Conservation (phyloP, 2,888 invertebrate genomes). For the Lissocephala sabroskyi region DNA sequence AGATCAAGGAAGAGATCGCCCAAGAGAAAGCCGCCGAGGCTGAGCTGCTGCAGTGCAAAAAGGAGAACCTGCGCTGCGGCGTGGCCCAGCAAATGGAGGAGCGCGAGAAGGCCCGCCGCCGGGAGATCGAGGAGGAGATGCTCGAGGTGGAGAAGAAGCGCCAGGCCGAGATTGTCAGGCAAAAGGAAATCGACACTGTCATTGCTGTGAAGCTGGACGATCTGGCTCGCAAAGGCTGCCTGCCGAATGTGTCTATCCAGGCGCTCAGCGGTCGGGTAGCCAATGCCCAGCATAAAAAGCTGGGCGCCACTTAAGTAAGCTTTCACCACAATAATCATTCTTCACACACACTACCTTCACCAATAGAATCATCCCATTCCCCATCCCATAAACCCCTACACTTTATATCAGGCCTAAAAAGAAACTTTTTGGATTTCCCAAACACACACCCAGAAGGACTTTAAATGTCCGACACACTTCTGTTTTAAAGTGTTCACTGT, state of each 20-base stretch:
- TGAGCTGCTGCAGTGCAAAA: constrained; percentile 16
- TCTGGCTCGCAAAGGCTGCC: constrained; percentile 31
- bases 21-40: constrained; percentile 25
- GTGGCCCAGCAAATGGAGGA: constrained; percentile 44
- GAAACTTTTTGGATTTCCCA: too few species aligned
- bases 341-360: too few species aligned
- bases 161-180: constrained; percentile 24
- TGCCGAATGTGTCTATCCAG: constrained; percentile 24
- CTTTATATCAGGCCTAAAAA: too few species aligned
- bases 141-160: constrained; percentile 11
- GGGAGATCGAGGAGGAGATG: constrained; percentile 31
- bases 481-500: too few species aligned
- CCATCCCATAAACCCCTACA: too few species aligned
- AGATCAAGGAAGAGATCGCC: constrained; percentile 19
- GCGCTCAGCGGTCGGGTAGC: constrained; percentile 37
- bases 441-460: too few species aligned
- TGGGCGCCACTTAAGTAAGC: too few species aligned
- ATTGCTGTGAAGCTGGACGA: constrained; percentile 44
- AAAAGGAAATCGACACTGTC: constrained; percentile 49
- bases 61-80: constrained; percentile 23
- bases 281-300: constrained; percentile 15
- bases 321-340: too few species aligned
- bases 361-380: too few species aligned
- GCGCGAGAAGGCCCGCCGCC: constrained; percentile 39
- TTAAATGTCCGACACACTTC: too few species aligned